Evolutionary conservation across 2,888 invertebrate species (phyloP).

Genomic region (Rhagophthalmus giganteus): DNA sequence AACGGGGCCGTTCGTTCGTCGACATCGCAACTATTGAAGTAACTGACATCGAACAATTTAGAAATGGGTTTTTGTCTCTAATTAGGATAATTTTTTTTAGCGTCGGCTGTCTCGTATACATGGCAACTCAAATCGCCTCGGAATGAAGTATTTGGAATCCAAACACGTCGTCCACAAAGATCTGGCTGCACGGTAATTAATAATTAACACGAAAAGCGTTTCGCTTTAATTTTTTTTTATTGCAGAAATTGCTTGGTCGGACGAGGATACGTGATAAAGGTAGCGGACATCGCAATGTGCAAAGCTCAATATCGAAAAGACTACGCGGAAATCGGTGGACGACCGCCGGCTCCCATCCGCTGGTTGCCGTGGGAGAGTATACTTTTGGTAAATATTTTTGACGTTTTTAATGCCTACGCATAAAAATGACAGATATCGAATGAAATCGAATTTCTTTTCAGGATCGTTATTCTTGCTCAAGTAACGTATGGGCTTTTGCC

Average conservation of each 20-base stretch:
- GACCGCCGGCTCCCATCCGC: constrained; percentile 64
- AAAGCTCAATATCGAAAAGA: constrained; percentile 65
- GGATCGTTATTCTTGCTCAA: constrained; percentile 66
- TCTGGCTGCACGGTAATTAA: constrained; percentile 66
- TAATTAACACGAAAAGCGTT: too few relatives aligned
- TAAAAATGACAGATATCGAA: too few relatives aligned
- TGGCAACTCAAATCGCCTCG: constrained; percentile 78
- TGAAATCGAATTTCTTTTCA: constrained; percentile 47
- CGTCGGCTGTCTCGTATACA: constrained; percentile 69
- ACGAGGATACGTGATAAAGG: constrained; percentile 63
- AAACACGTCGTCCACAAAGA: constrained; percentile 79
- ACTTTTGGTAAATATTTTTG: constrained; percentile 60
- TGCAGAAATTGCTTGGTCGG: constrained; percentile 65
- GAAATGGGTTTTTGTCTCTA: constrained; percentile 2
- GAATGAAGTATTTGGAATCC: constrained; percentile 79
- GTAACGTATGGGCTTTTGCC: constrained; percentile 67
- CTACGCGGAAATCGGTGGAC: constrained; percentile 65
- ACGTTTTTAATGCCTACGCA: too few relatives aligned
- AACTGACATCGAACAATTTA: constrained; percentile 15
- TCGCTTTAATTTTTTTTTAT: constrained; percentile 18
- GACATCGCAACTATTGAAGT: constrained; percentile 50
- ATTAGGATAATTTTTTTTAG: constrained; percentile 54
- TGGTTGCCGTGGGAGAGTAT: constrained; percentile 71
- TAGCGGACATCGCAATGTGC: constrained; percentile 67
- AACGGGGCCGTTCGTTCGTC: constrained; percentile 48